A percentile compares a stretch with the other conserved stretches of the same genome.
Conservation (phyloP, 2,113 vertebrate genomes). For the Coptodon rendalli region DNA sequence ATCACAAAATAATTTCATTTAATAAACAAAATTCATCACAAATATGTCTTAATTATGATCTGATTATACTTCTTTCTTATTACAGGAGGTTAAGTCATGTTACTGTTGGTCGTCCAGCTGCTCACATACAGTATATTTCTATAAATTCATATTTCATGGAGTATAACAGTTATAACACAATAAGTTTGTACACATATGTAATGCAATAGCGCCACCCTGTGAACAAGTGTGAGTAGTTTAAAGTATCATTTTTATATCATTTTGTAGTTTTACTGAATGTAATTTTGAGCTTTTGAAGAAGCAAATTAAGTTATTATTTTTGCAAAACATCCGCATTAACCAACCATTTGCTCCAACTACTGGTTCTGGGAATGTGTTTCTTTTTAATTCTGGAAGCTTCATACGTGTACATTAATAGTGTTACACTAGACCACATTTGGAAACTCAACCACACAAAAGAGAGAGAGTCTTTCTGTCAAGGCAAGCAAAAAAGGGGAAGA, state of each 20-base stretch:
- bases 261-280: background rate
- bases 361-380: fast-evolving
- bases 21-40: background rate
- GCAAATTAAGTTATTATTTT: background rate
- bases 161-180: background rate
- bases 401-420: fast-evolving
- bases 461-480: background rate
- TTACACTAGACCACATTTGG: fast-evolving
- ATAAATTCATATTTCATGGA: background rate
- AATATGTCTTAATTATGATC: background rate
- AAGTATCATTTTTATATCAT: background rate
- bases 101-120: background rate
- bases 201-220: background rate
- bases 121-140: background rate
- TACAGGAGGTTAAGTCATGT: background rate
- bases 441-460: background rate
- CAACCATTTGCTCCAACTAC: fast-evolving
- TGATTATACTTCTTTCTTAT: fast-evolving
- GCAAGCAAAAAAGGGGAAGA: background rate
- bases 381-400: background rate
- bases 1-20: background rate
- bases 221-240: background rate
- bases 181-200: background rate
- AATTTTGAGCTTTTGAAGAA: background rate
- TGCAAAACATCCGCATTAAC: fast-evolving